Percentiles rank a stretch among this genome's conserved stretches.
Evolutionary conservation across 2,888 invertebrate genomes (phyloP).

Genomic region (Julus scanicus): DNA sequence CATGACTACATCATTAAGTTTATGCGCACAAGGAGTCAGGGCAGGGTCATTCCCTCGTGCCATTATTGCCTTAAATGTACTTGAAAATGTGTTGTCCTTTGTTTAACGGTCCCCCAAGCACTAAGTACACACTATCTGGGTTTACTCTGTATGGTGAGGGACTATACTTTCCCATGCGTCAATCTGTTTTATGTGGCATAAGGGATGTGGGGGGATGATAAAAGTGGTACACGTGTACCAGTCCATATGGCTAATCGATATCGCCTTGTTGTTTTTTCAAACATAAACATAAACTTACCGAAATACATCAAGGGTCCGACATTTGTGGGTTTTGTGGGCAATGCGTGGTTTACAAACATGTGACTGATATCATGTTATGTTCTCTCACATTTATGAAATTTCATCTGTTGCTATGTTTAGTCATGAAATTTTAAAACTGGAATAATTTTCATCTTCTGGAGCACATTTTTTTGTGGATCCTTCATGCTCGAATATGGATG

Average conservation of each 20-base stretch:
- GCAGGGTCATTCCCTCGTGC: constrained; percentile 8
- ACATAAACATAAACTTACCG: not conserved
- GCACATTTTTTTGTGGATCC: too few species aligned
- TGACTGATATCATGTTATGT: too few species aligned
- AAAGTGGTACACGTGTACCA: not conserved
- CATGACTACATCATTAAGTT: not conserved
- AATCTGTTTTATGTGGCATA: constrained; percentile 17
- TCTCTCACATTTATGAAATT: too few species aligned
- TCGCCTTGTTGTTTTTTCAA: constrained; percentile 34
- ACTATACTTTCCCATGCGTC: not conserved
- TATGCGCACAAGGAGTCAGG: not conserved
- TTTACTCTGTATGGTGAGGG: not conserved
- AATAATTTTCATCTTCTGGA: too few species aligned
- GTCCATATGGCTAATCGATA: constrained; percentile 42
- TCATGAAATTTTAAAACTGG: too few species aligned
- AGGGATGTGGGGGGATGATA: not conserved
- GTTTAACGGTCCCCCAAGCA: not conserved
- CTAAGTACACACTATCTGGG: not conserved
- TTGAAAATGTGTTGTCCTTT: constrained; percentile 7
- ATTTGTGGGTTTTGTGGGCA: not conserved
- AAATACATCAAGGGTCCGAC: not conserved
- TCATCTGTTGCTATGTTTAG: too few species aligned
- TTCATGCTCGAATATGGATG: too few species aligned
- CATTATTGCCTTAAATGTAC: not conserved
- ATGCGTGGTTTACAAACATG: too few species aligned